Percentiles rank a stretch among this genome's conserved stretches.
These are phyloP conservation scores for Cephalopholis sonnerati DNA, from an alignment of 2,113 vertebrate genomes.

Conservation along the genomic window DNA sequence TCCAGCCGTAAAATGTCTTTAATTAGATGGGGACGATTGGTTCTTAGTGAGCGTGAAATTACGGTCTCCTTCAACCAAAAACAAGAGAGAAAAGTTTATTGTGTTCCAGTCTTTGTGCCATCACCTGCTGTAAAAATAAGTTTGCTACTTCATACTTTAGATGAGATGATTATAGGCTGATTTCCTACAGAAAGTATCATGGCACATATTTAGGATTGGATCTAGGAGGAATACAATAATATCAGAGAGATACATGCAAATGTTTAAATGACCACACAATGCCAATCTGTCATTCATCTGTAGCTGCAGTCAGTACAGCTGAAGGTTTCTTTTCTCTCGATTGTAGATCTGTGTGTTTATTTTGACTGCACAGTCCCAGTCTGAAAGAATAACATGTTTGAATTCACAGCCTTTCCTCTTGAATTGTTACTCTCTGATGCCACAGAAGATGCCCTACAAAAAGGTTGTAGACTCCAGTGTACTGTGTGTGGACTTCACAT, in stretches of 20 bases:
- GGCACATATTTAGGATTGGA: background rate
- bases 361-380: constrained; percentile 28
- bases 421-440: constrained; percentile 45
- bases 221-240: background rate
- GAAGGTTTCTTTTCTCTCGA: constrained; percentile 6
- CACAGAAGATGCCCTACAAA: constrained; percentile 52
- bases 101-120: background rate
- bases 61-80: background rate
- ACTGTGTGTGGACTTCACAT: constrained; percentile 22
- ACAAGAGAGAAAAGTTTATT: background rate
- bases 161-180: background rate
- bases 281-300: constrained; percentile 9
- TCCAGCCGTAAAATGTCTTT: constrained; percentile 10
- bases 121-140: background rate
- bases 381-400: constrained; percentile 38
- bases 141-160: background rate
- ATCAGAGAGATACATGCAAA: background rate
- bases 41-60: constrained; percentile 17
- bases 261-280: constrained; percentile 1
- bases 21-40: constrained; percentile 18
- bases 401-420: constrained; percentile 43
- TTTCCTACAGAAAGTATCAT: background rate
- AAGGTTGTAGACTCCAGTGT: constrained; percentile 10
- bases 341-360: constrained; percentile 49
- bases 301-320: constrained; percentile 22